Percentiles rank a stretch among this genome's conserved stretches.
Conservation (phyloP, 2,888 invertebrate species). For the Pheosia gnoma region DNA sequence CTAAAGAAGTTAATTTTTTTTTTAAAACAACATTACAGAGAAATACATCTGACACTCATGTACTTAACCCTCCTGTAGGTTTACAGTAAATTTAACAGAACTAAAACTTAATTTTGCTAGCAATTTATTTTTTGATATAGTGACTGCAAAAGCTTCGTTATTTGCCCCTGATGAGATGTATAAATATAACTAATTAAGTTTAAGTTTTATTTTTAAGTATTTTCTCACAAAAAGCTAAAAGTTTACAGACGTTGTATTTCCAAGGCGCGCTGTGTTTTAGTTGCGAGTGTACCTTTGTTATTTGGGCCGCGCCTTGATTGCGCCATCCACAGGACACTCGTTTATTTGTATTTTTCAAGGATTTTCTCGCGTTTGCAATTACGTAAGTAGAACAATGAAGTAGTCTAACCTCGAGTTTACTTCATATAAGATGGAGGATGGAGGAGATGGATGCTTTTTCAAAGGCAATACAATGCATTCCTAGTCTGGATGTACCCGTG, state of each 20-base stretch:
- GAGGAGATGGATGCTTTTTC: too few relatives aligned
- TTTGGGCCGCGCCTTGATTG: conserved; percentile 2
- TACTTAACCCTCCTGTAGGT: too few relatives aligned
- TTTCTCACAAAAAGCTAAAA: background rate
- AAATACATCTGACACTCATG: background rate
- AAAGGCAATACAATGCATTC: too few relatives aligned
- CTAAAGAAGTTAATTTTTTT: background rate
- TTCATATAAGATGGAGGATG: too few relatives aligned
- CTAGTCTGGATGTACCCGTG: too few relatives aligned
- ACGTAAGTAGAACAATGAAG: background rate
- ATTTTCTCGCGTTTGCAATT: background rate
- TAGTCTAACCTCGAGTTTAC: background rate
- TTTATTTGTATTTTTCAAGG: conserved; percentile 3
- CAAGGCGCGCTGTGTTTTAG: background rate
- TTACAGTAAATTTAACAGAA: too few relatives aligned
- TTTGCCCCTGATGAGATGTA: too few relatives aligned
- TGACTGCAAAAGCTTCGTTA: too few relatives aligned
- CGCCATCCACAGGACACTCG: background rate
- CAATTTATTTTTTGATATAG: too few relatives aligned
- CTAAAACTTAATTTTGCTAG: too few relatives aligned
- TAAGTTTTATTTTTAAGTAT: background rate
- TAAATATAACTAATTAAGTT: too few relatives aligned
- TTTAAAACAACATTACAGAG: background rate
- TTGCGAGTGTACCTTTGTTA: background rate
- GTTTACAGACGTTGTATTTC: background rate